Conservation (phyloP, 2,888 invertebrate species). For the Xanthia togata region DNA sequence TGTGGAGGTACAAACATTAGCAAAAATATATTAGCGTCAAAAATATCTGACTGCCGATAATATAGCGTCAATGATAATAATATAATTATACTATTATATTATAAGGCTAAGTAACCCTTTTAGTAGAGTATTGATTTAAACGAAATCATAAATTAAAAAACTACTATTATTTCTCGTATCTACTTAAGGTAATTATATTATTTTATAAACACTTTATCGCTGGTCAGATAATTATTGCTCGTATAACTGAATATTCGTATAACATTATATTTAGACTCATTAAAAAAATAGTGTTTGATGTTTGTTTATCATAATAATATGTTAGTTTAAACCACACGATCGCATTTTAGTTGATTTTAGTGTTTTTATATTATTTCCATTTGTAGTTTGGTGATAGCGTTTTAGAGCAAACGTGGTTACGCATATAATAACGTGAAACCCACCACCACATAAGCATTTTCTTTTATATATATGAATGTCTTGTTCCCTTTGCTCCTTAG, state of each 20-base stretch:
- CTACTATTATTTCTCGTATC: background rate
- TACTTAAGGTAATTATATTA: background rate
- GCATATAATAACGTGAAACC: too few relatives aligned
- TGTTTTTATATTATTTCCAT: background rate
- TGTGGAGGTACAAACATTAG: constrained; percentile 9
- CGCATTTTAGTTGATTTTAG: background rate
- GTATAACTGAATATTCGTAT: constrained; percentile 11
- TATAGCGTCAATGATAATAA: background rate
- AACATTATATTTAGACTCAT: background rate
- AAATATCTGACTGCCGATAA: constrained; percentile 5
- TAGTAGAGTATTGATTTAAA: background rate
- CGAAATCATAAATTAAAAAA: background rate
- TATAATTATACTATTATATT: too few relatives aligned
- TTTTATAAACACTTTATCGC: background rate
- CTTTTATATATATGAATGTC: background rate
- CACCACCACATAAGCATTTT: background rate
- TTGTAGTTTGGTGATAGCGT: constrained; percentile 5
- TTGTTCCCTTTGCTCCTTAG: background rate
- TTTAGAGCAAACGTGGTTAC: constrained; percentile 4
- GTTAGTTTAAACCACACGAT: background rate
- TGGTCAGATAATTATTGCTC: constrained; percentile 10
- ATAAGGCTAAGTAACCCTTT: too few relatives aligned
- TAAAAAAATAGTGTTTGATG: background rate
- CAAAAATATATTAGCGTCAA: background rate
- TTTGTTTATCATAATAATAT: background rate